Percentiles rank a stretch among this genome's conserved stretches.
Conservation (phyloP, 2,113 vertebrate genomes). For the Barnardius zonarius region DNA sequence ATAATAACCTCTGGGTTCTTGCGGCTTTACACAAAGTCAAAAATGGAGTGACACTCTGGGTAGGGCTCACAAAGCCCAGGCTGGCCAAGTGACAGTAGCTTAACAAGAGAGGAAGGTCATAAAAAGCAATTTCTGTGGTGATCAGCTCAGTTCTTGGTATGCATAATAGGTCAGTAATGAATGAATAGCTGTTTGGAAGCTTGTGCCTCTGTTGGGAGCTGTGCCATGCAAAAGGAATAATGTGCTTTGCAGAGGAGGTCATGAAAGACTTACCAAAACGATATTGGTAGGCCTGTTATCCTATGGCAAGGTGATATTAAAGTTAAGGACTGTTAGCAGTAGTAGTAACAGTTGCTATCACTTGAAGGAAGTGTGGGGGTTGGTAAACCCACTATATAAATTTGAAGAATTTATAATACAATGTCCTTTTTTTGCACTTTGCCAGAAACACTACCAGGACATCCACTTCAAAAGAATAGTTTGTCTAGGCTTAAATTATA, state of each 20-base stretch:
- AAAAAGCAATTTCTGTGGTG: neutral
- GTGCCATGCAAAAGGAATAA: neutral
- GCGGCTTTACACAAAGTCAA: neutral
- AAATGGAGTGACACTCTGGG: neutral
- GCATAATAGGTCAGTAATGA: neutral
- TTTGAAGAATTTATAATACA: neutral
- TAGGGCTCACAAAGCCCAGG: neutral
- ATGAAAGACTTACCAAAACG: neutral
- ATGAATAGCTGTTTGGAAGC: rapidly evolving
- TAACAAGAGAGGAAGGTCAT: neutral
- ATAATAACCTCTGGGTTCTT: neutral
- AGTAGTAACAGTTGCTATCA: neutral
- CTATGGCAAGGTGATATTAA: neutral
- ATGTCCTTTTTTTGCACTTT: neutral
- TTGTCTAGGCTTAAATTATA: neutral
- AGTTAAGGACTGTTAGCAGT: neutral
- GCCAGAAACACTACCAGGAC: neutral
- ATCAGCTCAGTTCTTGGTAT: neutral
- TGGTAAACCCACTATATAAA: neutral
- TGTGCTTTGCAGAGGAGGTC: neutral
- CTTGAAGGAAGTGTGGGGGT: neutral
- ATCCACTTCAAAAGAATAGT: neutral
- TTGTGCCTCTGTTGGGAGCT: rapidly evolving
- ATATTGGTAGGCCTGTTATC: neutral
- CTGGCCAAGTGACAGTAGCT: neutral